Evolutionary conservation across 1,140 invertebrate species (phyloP).

Genomic region (Trichomalopsis sarcophagae): DNA sequence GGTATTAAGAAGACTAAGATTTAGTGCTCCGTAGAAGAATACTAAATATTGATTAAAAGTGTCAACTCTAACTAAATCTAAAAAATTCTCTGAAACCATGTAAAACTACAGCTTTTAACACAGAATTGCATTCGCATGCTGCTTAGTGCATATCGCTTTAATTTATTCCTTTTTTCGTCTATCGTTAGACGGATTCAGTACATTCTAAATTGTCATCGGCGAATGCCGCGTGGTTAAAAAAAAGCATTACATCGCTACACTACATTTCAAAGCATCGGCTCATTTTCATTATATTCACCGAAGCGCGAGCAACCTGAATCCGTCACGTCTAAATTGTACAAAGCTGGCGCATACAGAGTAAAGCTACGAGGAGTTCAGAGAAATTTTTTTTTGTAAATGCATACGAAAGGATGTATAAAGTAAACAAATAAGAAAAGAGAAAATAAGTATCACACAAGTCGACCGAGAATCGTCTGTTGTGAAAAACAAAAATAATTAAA

Average conservation of each 20-base stretch:
- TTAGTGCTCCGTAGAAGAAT: constrained; percentile 20
- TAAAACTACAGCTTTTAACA: not conserved
- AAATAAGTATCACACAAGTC: constrained; percentile 18
- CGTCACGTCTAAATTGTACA: not conserved
- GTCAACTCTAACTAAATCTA: constrained; percentile 2
- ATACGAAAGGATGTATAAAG: not conserved
- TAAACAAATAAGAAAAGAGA: not conserved
- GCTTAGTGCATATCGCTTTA: constrained; percentile 19
- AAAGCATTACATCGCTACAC: constrained; percentile 4
- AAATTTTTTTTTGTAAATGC: not conserved
- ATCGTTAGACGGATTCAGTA: constrained; percentile 17
- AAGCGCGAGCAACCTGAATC: constrained; percentile 14
- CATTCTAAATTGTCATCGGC: not conserved
- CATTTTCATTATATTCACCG: constrained; percentile 19
- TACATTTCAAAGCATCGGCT: not conserved
- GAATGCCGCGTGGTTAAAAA: not conserved
- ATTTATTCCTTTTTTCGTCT: not conserved
- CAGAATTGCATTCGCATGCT: constrained; percentile 1
- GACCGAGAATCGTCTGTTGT: not conserved
- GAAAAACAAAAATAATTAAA: not conserved
- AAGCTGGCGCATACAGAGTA: constrained; percentile 1
- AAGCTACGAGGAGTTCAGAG: constrained; percentile 9
- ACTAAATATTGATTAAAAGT: constrained; percentile 31
- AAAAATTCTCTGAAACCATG: constrained; percentile 37
- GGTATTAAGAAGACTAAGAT: constrained; percentile 16